Evolutionary conservation across 2,113 vertebrate species (phyloP).

Genomic region (Eretmochelys imbricata): DNA sequence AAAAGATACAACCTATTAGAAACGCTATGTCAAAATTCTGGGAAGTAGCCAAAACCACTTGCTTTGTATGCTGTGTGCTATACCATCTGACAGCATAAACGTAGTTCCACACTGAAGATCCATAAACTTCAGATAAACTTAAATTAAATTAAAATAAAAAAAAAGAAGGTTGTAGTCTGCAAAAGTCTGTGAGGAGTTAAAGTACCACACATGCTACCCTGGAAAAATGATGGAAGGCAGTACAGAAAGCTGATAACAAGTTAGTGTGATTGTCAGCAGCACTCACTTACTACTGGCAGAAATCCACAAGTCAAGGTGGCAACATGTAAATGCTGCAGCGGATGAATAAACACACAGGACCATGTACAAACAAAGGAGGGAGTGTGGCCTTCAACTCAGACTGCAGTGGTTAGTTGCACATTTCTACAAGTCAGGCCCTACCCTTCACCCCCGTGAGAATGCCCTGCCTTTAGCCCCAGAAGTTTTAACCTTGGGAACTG

Average conservation of each 20-base stretch:
- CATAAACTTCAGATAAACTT: not conserved
- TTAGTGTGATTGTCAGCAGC: not conserved
- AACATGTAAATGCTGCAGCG: slow-evolving; percentile 26
- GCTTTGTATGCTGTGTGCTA: not conserved
- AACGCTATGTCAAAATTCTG: not conserved
- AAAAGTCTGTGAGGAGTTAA: not conserved
- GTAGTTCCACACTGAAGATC: not conserved
- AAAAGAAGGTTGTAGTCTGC: not conserved
- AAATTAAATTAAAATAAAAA: not conserved
- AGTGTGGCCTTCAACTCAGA: not conserved
- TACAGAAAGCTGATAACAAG: not conserved
- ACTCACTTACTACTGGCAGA: not conserved
- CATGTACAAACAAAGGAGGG: not conserved
- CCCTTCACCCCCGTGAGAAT: not conserved
- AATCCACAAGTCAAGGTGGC: not conserved
- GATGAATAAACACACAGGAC: not conserved
- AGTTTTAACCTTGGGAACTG: not conserved
- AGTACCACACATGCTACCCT: fast-evolving
- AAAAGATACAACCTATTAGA: not conserved
- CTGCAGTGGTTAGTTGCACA: not conserved
- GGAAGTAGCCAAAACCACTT: not conserved
- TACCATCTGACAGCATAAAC: not conserved
- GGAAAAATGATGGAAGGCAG: not conserved
- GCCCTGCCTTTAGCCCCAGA: not conserved
- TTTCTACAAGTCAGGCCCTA: not conserved